Evolutionary conservation across 1,140 invertebrate genomes (phyloP).

Genomic region (Orchestia grillus): DNA sequence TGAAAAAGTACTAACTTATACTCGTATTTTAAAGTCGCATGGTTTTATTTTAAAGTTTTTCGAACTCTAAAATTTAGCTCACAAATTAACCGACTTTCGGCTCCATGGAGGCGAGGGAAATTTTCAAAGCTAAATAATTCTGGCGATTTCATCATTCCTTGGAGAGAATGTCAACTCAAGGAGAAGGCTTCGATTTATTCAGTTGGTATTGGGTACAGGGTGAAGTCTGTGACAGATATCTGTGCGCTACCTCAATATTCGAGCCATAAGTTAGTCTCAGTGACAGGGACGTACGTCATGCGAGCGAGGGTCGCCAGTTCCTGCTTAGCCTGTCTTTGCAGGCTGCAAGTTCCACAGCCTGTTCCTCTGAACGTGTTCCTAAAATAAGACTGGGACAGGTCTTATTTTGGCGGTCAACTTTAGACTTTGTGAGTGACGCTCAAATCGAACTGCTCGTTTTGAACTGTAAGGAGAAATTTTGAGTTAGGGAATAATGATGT

Average conservation of each 20-base stretch:
- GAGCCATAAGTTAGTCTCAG: slow-evolving; percentile 37
- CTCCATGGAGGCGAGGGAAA: not conserved
- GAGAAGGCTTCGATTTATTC: slow-evolving; percentile 47
- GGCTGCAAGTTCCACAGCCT: not conserved
- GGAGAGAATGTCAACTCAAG: not conserved
- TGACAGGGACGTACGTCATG: slow-evolving; percentile 44
- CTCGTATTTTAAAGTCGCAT: not conserved
- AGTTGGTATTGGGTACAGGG: slow-evolving; percentile 47
- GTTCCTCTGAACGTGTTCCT: not conserved
- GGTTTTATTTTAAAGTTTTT: not conserved
- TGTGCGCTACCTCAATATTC: slow-evolving; percentile 54
- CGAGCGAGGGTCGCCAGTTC: not conserved
- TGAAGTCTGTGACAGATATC: slow-evolving; percentile 55
- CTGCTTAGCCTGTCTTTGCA: not conserved
- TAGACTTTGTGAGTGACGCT: not conserved
- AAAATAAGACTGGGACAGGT: not conserved
- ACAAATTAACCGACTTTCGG: not conserved
- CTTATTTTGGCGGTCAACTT: not conserved
- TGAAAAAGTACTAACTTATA: not conserved
- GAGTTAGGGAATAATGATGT: too few species aligned
- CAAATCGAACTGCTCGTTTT: not conserved
- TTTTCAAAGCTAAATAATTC: not conserved
- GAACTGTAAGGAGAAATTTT: too few species aligned
- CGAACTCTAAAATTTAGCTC: not conserved
- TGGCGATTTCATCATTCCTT: not conserved